A percentile compares a stretch with the other conserved stretches of the same genome.
phyloP scores from a whole-genome alignment of 2,797 vertebrate species.

The Philypnodon macrostomus region DNA sequence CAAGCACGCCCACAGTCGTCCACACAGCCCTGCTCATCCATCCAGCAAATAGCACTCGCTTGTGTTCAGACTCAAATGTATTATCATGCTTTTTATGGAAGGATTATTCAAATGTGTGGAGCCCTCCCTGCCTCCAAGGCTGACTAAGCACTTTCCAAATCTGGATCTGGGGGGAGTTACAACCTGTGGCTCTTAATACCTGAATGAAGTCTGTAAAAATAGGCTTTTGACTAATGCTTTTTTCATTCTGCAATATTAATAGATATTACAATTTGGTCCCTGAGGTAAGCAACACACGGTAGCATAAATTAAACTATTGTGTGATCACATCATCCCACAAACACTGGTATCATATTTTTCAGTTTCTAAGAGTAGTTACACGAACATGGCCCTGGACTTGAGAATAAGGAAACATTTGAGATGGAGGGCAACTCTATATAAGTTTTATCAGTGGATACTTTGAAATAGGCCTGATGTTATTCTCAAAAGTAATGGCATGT shows the following conservation, averaged over 20 bases:
- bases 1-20: constrained; percentile 12
- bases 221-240: constrained; percentile 61
- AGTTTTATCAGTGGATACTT: constrained; percentile 36
- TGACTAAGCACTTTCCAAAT: constrained; percentile 52
- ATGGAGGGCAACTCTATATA: constrained; percentile 20
- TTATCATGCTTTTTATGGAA: constrained; percentile 36
- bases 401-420: constrained; percentile 18
- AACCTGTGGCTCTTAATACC: constrained; percentile 56
- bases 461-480: constrained; percentile 39
- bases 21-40: constrained; percentile 32
- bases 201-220: constrained; percentile 48
- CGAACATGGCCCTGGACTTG: constrained; percentile 19
- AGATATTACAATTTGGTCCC: constrained; percentile 29
- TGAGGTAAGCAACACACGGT: constrained; percentile 43
- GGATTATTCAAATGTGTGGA: constrained; percentile 52
- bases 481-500: constrained; percentile 33
- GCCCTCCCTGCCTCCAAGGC: constrained; percentile 28
- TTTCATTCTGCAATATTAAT: constrained; percentile 72
- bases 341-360: no score
- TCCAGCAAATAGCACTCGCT: constrained; percentile 38
- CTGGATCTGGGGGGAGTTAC: constrained; percentile 40
- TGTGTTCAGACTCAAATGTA: constrained; percentile 37
- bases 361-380: constrained; percentile 30
- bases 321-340: constrained; percentile 35
- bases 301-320: constrained; percentile 58